phyloP scores from a whole-genome alignment of 1,140 invertebrate genomes.

The Battus philenor region DNA sequence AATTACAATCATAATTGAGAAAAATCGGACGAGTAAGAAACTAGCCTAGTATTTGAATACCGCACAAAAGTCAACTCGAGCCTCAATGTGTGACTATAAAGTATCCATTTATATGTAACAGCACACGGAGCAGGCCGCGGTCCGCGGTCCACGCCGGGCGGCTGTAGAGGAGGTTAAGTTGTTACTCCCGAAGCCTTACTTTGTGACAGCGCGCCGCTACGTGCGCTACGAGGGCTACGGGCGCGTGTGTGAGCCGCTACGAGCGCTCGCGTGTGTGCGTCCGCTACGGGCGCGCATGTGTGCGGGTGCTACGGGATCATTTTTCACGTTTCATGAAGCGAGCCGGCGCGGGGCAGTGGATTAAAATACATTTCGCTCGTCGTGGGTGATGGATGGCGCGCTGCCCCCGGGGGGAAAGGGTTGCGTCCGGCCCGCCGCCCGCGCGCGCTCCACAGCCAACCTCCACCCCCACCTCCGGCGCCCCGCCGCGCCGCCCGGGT shows the following conservation, averaged over 20 bases:
- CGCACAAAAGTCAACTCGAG: no score
- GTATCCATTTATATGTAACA: no score
- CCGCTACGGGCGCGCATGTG: conserved; percentile 16
- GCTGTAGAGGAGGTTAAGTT: no score
- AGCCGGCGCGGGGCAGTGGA: conserved; percentile 55
- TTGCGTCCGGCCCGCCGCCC: conserved; percentile 32
- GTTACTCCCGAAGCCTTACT: no score
- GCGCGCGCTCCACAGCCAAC: conserved; percentile 1
- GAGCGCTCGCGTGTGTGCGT: neutral
- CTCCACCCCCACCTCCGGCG: neutral
- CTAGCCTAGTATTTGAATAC: no score
- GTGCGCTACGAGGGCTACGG: no score
- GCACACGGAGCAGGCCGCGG: no score
- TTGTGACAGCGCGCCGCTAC: neutral
- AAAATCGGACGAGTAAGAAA: no score
- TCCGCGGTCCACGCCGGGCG: no score
- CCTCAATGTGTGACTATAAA: no score
- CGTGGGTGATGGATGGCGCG: conserved; percentile 60
- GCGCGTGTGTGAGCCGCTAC: neutral
- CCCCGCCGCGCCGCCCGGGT: conserved; percentile 11
- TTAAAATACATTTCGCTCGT: conserved; percentile 73
- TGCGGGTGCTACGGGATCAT: conserved; percentile 52
- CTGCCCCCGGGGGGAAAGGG: conserved; percentile 47
- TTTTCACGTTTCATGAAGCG: conserved; percentile 74
- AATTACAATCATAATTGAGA: no score